Evolutionary conservation across 2,888 invertebrate species (phyloP).

Genomic region (Tuta absoluta): DNA sequence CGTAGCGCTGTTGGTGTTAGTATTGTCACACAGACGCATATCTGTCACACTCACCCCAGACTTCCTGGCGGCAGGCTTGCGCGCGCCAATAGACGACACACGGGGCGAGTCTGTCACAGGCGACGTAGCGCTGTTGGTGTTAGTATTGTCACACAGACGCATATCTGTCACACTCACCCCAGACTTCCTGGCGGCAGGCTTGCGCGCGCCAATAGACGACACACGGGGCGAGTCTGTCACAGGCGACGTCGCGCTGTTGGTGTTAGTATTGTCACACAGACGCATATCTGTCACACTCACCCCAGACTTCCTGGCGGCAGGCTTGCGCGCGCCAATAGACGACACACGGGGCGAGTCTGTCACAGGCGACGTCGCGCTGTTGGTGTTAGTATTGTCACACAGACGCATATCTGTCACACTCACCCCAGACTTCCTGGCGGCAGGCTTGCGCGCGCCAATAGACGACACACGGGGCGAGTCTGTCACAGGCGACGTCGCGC

Average conservation of each 20-base stretch:
- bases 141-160: constrained; percentile 63
- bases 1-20: neutral
- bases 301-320: constrained; percentile 49
- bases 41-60: constrained; percentile 42
- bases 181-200: constrained; percentile 46
- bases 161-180: constrained; percentile 41
- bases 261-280: constrained; percentile 59
- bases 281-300: constrained; percentile 43
- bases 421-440: constrained; percentile 52
- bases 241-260: neutral
- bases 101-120: constrained; percentile 36
- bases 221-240: constrained; percentile 37
- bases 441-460: constrained; percentile 41
- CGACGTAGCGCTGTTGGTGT: neutral
- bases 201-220: constrained; percentile 40
- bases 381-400: constrained; percentile 53
- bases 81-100: constrained; percentile 37
- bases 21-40: constrained; percentile 62
- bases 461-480: constrained; percentile 40
- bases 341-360: constrained; percentile 39
- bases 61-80: constrained; percentile 48
- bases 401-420: constrained; percentile 44
- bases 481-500: neutral
- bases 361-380: neutral
- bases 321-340: constrained; percentile 41